phyloP scores from a whole-genome alignment of 2,113 vertebrate species.

The Copsychus sechellarum region DNA sequence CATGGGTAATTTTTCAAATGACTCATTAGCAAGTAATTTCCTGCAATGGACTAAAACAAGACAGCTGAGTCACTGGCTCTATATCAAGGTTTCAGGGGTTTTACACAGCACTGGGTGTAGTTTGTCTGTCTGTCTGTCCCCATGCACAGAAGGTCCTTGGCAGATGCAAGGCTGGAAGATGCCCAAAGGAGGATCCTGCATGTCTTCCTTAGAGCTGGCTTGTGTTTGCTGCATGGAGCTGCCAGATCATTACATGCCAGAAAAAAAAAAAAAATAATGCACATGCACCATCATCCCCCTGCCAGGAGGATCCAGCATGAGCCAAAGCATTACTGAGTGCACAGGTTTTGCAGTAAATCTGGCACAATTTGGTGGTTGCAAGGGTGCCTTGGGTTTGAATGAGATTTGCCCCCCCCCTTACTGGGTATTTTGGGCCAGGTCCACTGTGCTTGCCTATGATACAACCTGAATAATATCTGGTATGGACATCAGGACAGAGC shows the following conservation, averaged over 20 bases:
- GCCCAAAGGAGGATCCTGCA: not conserved
- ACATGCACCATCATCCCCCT: no score
- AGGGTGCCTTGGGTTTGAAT: not conserved
- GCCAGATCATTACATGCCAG: not conserved
- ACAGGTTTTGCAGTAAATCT: not conserved
- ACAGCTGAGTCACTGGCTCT: not conserved
- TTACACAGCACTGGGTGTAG: not conserved
- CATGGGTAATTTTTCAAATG: not conserved
- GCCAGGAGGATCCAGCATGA: not conserved
- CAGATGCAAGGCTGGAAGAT: not conserved
- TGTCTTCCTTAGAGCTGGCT: not conserved
- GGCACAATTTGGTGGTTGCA: not conserved
- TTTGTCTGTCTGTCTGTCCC: accelerated
- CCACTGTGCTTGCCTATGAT: not conserved
- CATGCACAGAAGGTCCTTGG: accelerated
- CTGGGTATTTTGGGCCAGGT: not conserved
- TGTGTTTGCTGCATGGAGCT: not conserved
- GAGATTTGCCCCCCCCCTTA: not conserved
- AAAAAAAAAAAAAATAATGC: not conserved
- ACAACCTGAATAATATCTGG: not conserved
- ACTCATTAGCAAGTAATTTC: not conserved
- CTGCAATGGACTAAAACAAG: not conserved
- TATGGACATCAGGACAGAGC: not conserved
- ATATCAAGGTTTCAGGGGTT: not conserved
- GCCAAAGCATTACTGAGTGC: not conserved